Percentiles rank a stretch among this genome's conserved stretches.
These are phyloP conservation scores for Ligdia adustata DNA, from an alignment of 2,888 invertebrate genomes.

Conservation along the genomic window DNA sequence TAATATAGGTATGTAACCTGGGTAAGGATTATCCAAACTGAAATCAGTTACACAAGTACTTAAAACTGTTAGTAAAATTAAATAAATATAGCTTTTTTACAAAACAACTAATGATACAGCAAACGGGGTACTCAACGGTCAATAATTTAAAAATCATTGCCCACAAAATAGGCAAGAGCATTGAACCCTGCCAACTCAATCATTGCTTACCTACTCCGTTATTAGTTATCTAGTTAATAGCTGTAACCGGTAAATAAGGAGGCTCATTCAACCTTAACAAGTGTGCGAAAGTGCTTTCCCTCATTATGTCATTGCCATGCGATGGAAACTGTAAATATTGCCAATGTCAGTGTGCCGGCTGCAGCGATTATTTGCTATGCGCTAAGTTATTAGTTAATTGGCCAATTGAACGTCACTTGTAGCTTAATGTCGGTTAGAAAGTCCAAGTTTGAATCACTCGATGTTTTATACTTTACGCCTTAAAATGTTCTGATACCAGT, in stretches of 20 bases:
- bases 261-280: constrained; percentile 24
- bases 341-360: constrained; percentile 64
- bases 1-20: no score
- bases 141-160: no score
- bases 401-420: constrained; percentile 44
- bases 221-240: constrained; percentile 13
- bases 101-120: no score
- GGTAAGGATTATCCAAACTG: no score
- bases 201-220: not conserved
- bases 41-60: no score
- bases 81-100: no score
- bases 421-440: constrained; percentile 62
- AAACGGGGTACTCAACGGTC: no score
- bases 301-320: constrained; percentile 47
- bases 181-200: not conserved
- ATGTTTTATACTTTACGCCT: constrained; percentile 32
- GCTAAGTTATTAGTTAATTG: constrained; percentile 44
- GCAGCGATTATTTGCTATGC: constrained; percentile 62
- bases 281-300: constrained; percentile 35
- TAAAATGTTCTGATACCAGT: constrained; percentile 39
- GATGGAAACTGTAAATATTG: constrained; percentile 52
- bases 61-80: no score
- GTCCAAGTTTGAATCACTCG: constrained; percentile 48
- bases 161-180: no score
- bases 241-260: constrained; percentile 11